Evolutionary conservation across 2,797 vertebrate genomes (phyloP).

Genomic region (Setipinna tenuifilis): DNA sequence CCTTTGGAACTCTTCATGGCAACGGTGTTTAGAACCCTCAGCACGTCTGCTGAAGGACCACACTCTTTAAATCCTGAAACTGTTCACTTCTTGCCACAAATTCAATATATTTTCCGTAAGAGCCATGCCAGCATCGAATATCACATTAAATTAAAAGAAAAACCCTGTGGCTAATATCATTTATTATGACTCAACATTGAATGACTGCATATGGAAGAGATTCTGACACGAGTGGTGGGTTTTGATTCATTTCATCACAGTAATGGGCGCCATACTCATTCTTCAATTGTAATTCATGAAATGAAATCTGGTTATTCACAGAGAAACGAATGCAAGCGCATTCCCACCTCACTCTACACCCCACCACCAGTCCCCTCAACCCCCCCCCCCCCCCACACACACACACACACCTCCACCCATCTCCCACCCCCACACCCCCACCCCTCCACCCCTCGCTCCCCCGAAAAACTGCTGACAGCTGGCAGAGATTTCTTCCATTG

Average conservation of each 20-base stretch:
- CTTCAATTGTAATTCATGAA: slow-evolving; percentile 30
- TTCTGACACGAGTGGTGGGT: background rate
- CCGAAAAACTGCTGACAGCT: slow-evolving; percentile 69
- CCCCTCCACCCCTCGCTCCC: slow-evolving; percentile 6
- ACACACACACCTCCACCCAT: slow-evolving; percentile 15
- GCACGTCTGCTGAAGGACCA: background rate
- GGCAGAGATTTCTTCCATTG: slow-evolving; percentile 66
- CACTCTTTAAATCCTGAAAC: slow-evolving; percentile 21
- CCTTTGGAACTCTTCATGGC: background rate
- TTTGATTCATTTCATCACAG: slow-evolving; percentile 20
- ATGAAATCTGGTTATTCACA: slow-evolving; percentile 48
- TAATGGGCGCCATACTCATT: slow-evolving; percentile 9
- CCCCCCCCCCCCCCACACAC: background rate
- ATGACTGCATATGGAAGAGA: slow-evolving; percentile 24
- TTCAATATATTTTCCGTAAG: slow-evolving; percentile 14
- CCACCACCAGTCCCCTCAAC: background rate
- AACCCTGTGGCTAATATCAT: slow-evolving; percentile 22
- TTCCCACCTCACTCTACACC: slow-evolving; percentile 32
- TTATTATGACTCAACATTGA: slow-evolving; percentile 23
- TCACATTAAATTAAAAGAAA: slow-evolving; percentile 25
- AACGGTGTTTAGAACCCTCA: background rate
- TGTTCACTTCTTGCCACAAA: background rate
- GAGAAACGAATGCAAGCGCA: slow-evolving; percentile 41
- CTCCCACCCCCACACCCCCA: background rate
- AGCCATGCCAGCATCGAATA: background rate